Conservation (phyloP, 2,113 vertebrate species). For the Phaethon lepturus region DNA sequence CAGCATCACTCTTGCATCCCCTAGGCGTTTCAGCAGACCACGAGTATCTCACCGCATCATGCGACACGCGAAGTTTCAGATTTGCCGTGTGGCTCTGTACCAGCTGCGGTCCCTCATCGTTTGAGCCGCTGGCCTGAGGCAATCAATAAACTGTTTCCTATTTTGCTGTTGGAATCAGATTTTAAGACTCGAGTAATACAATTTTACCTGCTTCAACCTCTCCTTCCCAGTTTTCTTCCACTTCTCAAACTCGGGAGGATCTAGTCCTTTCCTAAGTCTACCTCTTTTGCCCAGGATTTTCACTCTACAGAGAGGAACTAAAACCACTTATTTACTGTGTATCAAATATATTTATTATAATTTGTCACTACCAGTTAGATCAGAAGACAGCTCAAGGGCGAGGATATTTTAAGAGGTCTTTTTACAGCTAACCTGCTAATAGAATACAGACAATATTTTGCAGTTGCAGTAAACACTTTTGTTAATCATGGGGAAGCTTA, state of each 20-base stretch:
- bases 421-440: background rate
- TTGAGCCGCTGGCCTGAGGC: too few species aligned
- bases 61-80: too few species aligned
- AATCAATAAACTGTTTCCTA: too few species aligned
- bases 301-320: slow-evolving; percentile 23
- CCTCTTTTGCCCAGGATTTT: slow-evolving; percentile 30
- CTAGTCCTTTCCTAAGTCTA: background rate
- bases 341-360: background rate
- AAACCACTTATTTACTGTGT: background rate
- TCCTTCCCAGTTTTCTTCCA: slow-evolving; percentile 14
- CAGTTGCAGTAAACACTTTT: background rate
- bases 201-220: slow-evolving; percentile 16
- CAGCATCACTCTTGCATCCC: background rate
- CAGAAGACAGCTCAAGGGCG: background rate
- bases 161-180: background rate
- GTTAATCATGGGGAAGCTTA: background rate
- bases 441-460: background rate
- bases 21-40: background rate
- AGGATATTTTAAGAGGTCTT: background rate
- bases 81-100: background rate
- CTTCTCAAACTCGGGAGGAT: background rate
- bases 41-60: background rate
- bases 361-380: background rate
- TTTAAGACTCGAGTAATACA: background rate
- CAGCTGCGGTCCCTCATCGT: background rate